Conservation (phyloP, 2,113 vertebrate species). For the Hystrix cristata region DNA sequence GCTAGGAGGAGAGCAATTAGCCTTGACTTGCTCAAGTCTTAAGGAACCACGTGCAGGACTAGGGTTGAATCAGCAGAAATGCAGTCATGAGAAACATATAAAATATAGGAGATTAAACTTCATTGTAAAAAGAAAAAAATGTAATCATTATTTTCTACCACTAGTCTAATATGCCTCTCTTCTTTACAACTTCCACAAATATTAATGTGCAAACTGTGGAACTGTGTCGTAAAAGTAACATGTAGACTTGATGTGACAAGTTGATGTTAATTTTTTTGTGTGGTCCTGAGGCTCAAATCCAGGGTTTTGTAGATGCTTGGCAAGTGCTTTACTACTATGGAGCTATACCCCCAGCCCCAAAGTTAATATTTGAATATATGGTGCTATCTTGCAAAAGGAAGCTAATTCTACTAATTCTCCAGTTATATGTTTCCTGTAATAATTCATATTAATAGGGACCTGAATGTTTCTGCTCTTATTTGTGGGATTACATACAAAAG, state of each 20-base stretch:
- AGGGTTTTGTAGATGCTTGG: not conserved
- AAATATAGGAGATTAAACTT: not conserved
- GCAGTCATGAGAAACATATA: not conserved
- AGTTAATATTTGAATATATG: not conserved
- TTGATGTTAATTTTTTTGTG: not conserved
- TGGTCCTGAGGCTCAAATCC: not conserved
- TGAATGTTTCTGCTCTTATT: not conserved
- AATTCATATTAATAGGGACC: not conserved
- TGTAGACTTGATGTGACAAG: not conserved
- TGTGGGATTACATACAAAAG: slow-evolving; percentile 49
- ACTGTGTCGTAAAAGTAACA: not conserved
- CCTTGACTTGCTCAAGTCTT: not conserved
- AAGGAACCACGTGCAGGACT: not conserved
- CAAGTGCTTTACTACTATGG: not conserved
- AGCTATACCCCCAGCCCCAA: not conserved
- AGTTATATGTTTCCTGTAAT: not conserved
- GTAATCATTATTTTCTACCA: not conserved
- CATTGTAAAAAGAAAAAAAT: slow-evolving; percentile 30
- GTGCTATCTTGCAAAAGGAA: not conserved
- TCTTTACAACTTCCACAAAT: not conserved
- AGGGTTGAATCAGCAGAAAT: slow-evolving; percentile 36
- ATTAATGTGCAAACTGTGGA: not conserved
- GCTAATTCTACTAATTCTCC: not conserved
- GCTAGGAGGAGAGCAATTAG: not conserved
- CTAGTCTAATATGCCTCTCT: not conserved